Conservation (phyloP, 2,888 invertebrate genomes). For the Eueremaeus valkanovi region DNA sequence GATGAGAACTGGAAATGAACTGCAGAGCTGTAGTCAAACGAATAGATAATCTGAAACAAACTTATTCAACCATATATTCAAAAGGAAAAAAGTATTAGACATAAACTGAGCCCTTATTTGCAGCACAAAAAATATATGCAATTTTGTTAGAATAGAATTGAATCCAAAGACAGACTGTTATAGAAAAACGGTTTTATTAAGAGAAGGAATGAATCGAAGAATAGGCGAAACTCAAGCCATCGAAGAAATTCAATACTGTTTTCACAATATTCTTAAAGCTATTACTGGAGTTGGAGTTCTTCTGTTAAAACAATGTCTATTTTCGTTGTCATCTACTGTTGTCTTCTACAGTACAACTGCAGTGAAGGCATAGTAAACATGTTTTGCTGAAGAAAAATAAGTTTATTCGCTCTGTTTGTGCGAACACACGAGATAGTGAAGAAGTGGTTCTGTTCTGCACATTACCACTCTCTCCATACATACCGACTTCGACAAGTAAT, state of each 20-base stretch:
- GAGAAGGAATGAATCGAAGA: neutral
- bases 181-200: neutral
- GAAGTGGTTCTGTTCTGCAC: neutral
- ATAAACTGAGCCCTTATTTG: neutral
- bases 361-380: neutral
- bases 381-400: neutral
- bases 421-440: neutral
- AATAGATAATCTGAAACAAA: no score
- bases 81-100: no score
- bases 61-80: neutral
- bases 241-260: neutral
- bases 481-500: no score
- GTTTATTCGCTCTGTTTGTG: neutral
- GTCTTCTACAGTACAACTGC: neutral
- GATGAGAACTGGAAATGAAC: neutral
- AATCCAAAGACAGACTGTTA: no score
- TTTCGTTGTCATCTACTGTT: neutral
- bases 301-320: neutral
- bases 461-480: no score
- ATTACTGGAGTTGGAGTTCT: neutral
- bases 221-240: neutral
- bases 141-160: neutral
- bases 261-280: neutral
- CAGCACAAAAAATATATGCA: neutral
- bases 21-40: neutral